Conservation (phyloP, 2,113 vertebrate species). For the Mastomys natalensis region DNA sequence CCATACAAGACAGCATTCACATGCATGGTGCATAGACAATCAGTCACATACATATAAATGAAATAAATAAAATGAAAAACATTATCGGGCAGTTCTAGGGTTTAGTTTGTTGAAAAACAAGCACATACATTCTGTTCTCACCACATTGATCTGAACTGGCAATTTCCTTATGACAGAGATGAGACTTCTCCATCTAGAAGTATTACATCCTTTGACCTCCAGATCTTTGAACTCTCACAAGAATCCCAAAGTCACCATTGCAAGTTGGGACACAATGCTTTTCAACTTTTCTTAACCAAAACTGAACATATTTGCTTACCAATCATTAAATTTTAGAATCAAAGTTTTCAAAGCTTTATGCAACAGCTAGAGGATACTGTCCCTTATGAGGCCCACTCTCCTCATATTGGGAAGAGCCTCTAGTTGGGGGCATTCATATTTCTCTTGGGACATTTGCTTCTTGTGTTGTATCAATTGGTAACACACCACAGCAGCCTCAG, state of each 20-base stretch:
- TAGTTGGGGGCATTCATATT: background rate
- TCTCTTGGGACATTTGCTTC: background rate
- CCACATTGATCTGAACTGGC: background rate
- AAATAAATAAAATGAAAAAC: background rate
- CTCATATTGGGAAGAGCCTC: background rate
- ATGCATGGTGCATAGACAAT: background rate
- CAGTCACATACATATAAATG: background rate
- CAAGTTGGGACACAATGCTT: no score
- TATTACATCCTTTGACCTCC: no score
- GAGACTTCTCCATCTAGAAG: background rate
- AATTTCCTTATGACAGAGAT: background rate
- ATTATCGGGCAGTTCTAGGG: background rate
- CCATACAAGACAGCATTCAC: background rate
- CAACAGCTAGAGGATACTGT: background rate
- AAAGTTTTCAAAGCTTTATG: background rate
- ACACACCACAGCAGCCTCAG: background rate
- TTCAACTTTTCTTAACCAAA: background rate
- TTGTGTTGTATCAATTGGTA: background rate
- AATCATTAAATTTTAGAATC: background rate
- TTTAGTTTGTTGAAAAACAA: background rate
- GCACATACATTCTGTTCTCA: background rate
- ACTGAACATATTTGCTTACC: background rate
- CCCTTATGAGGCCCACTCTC: background rate
- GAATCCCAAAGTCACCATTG: no score
- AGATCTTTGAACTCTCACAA: no score